Evolutionary conservation across 1,140 invertebrate species (phyloP).

Genomic region (Meloidogyne exigua): DNA sequence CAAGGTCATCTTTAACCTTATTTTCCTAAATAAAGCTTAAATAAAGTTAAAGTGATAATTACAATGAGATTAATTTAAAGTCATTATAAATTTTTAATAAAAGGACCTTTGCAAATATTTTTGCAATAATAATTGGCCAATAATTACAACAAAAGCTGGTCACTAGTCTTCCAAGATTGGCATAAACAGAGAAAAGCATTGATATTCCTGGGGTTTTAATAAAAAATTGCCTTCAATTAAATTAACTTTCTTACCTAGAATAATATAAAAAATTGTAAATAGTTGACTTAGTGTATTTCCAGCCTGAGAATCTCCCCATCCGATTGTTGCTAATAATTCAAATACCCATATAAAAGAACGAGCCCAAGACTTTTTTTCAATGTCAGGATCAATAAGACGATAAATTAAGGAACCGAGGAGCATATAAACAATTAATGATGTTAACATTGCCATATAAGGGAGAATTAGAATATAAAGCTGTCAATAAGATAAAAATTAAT

Average conservation of each 20-base stretch:
- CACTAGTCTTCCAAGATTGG: constrained; percentile 12
- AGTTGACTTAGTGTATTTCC: constrained; percentile 13
- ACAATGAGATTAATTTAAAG: no score
- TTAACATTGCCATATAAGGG: constrained; percentile 2
- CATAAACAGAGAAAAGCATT: constrained; percentile 25
- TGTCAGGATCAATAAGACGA: constrained; percentile 8
- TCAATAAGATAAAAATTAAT: no score
- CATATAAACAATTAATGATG: constrained; percentile 5
- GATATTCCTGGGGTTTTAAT: background rate
- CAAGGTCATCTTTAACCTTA: background rate
- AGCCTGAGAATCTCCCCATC: constrained; percentile 24
- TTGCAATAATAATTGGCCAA: constrained; percentile 14
- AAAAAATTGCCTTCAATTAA: background rate
- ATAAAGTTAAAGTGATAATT: background rate
- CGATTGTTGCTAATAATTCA: constrained; percentile 17
- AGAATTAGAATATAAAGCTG: background rate
- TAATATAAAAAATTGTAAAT: constrained; percentile 22
- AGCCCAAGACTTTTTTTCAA: constrained; percentile 21
- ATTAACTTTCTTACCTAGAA: background rate
- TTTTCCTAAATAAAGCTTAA: background rate
- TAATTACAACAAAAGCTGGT: constrained; percentile 13
- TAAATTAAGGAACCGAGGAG: background rate
- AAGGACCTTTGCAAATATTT: background rate
- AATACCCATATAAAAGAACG: constrained; percentile 23
- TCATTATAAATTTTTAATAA: background rate